Evolutionary conservation across 2,797 vertebrate genomes (phyloP).

Genomic region (Hippoglossus hippoglossus): DNA sequence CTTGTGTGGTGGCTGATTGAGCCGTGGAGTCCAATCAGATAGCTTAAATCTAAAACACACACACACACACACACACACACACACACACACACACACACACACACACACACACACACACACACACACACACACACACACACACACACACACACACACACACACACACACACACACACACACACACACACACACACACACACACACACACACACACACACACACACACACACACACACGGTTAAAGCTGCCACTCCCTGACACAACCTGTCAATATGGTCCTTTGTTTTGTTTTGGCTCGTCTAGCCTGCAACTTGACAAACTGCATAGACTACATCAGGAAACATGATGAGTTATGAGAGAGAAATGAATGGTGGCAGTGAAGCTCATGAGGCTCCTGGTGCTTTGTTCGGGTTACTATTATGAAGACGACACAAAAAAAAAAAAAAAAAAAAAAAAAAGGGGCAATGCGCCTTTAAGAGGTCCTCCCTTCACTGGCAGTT

Average conservation of each 20-base stretch:
- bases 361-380: neutral
- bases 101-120: neutral
- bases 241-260: constrained; percentile 61
- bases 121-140: constrained; percentile 3
- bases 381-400: neutral
- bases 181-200: neutral
- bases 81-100: too few relatives aligned
- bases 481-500: constrained; percentile 58
- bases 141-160: too few relatives aligned
- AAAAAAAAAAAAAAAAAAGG: neutral
- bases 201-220: too few relatives aligned
- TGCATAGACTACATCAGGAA: neutral
- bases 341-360: neutral
- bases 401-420: constrained; percentile 22
- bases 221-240: constrained; percentile 4
- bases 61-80: neutral
- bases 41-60: constrained; percentile 1
- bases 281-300: constrained; percentile 20
- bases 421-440: constrained; percentile 27
- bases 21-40: constrained; percentile 13
- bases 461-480: constrained; percentile 73
- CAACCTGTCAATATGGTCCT: constrained; percentile 42
- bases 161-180: neutral
- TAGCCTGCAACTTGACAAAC: neutral
- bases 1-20: constrained; percentile 1